Evolutionary conservation across 2,113 vertebrate species (phyloP), one percentile per base, ranked within the genome.

Genomic region (Rhineura floridana): DNA sequence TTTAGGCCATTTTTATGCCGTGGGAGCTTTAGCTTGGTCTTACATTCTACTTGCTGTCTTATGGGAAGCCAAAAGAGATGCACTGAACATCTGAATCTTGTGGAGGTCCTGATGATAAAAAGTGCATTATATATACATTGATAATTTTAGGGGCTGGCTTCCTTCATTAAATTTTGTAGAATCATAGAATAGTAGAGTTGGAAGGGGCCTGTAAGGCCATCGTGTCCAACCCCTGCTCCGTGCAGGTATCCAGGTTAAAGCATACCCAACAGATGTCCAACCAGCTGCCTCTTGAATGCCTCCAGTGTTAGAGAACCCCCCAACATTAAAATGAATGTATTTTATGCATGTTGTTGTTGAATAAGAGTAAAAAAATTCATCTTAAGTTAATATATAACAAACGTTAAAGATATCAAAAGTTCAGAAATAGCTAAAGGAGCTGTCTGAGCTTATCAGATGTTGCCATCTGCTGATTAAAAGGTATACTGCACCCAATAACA

Each of bases 391-490:
- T n/a, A n/a, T n/a, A n/a, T n/a, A n/a, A n/a, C n/a, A n/a, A n/a
- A n/a, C n/a, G n/a, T n/a, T n/a, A n/a, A n/a, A n/a, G n/a, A n/a
- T n/a, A n/a, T n/a, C n/a, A n/a, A n/a, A n/a, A n/a, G n/a, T n/a
- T 46, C 9, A 42, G 50, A 36, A 76, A 39, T 65, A 33, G 17
- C 48, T 21, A 46, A 62, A 72, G 3, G 10, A 21, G 8, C 6
- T 82, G 65, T 67, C 62, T 48, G 59, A 6, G 81, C 80, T 88
- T 77, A 83, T 86, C 17, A 2, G 36, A 28, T 91, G 87, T 92
- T 95, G 94, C 95, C 93, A 92, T 89, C 95, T 96, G 92, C 92
- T 91, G 91, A 76, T 87, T 46, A 42, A 76, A 94, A 86, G 30
- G 50, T 3, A 3, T 42, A 90, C 10, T 7, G 65, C 39, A 75